Percentiles rank a stretch among this genome's conserved stretches.
phyloP scores from a whole-genome alignment of 2,888 invertebrate genomes.

The Ischnus inquisitorius region DNA sequence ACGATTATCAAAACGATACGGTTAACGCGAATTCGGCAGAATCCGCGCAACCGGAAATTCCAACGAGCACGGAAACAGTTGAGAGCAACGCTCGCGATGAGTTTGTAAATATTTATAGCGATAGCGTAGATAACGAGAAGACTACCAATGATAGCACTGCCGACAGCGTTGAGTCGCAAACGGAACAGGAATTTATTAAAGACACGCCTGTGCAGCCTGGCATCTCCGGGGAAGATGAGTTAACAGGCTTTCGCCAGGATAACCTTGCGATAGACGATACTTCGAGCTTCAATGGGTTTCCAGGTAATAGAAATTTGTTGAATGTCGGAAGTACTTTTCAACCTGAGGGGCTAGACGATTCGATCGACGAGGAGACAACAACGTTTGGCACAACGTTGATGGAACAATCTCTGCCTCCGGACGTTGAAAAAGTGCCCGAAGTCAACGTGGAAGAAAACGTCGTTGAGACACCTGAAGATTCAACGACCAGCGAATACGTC shows the following conservation, averaged over 20 bases:
- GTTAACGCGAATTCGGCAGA: conserved; percentile 10
- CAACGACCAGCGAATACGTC: background rate
- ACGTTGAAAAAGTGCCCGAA: conserved; percentile 13
- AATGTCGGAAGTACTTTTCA: conserved; percentile 76
- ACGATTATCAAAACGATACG: conserved; percentile 58
- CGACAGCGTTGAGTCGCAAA: conserved; percentile 38
- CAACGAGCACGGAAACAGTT: conserved; percentile 22
- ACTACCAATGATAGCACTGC: conserved; percentile 40
- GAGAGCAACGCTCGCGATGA: conserved; percentile 37
- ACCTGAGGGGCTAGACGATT: conserved; percentile 36
- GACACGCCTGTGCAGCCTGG: conserved; percentile 67
- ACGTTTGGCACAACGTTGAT: conserved; percentile 34
- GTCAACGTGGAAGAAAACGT: background rate
- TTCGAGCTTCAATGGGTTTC: conserved; percentile 77
- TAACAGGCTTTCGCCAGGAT: conserved; percentile 73
- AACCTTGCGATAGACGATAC: conserved; percentile 72
- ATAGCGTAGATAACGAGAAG: conserved; percentile 20
- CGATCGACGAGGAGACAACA: background rate
- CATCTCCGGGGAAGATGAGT: conserved; percentile 68
- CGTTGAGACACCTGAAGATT: background rate
- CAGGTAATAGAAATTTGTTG: conserved; percentile 80
- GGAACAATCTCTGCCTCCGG: conserved; percentile 14
- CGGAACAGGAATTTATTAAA: conserved; percentile 14
- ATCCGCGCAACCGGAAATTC: background rate
- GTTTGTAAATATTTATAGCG: conserved; percentile 50